Evolutionary conservation across 2,888 invertebrate species (phyloP).

Genomic region (Omphaloscelis lunosa): DNA sequence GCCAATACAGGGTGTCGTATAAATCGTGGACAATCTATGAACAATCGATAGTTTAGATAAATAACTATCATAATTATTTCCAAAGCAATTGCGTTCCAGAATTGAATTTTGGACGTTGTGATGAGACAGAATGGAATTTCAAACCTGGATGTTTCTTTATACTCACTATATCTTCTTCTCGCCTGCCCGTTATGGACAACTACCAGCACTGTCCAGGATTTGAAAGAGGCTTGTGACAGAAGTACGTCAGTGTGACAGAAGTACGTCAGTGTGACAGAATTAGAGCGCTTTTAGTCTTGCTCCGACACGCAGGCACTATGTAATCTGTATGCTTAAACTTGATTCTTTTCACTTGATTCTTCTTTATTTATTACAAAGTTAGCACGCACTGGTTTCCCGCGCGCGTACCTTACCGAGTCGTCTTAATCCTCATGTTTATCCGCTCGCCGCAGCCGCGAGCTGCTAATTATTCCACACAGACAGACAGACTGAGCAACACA

Average conservation of each 20-base stretch:
- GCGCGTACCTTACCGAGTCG: slow-evolving; percentile 31
- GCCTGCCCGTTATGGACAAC: not conserved
- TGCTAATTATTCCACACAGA: slow-evolving; percentile 66
- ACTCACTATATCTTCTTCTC: not conserved
- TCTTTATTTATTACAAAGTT: not conserved
- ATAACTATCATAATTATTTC: slow-evolving; percentile 22
- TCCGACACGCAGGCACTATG: not conserved
- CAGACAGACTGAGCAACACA: slow-evolving; percentile 33
- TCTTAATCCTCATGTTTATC: slow-evolving; percentile 68
- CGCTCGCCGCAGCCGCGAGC: slow-evolving; percentile 63
- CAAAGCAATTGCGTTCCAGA: not conserved
- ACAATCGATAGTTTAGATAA: slow-evolving; percentile 34
- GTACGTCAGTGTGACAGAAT: no score
- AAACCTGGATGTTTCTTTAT: not conserved
- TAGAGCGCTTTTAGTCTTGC: not conserved
- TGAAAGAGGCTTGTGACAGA: not conserved
- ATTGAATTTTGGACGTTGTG: not conserved
- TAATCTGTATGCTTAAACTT: not conserved
- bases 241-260: not conserved
- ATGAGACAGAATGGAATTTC: not conserved
- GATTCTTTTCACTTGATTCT: not conserved
- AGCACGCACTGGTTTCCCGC: not conserved
- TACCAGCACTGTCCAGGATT: not conserved
- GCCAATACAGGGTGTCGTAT: slow-evolving; percentile 41
- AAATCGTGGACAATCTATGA: slow-evolving; percentile 47